These are phyloP conservation scores for Lissocephala sabroskyi DNA, from an alignment of 2,888 invertebrate species.

Conservation along the genomic window DNA sequence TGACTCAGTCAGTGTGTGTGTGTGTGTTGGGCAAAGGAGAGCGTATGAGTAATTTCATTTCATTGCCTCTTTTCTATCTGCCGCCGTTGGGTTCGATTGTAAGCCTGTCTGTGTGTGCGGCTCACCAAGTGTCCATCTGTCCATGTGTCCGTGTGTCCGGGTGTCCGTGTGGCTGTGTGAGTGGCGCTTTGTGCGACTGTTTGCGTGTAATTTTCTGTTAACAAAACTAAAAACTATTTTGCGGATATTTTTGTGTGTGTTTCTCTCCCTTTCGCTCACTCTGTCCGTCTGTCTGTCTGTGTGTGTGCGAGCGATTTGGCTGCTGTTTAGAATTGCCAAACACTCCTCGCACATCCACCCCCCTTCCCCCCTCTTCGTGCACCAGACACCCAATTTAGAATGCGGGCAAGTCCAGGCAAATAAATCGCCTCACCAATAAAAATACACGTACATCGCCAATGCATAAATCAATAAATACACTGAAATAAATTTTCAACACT, in stretches of 20 bases:
- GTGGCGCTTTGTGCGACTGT: slow-evolving; percentile 6
- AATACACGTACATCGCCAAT: slow-evolving; percentile 28
- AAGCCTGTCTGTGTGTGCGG: not conserved
- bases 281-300: slow-evolving; percentile 7
- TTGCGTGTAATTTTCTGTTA: slow-evolving; percentile 46
- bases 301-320: slow-evolving; percentile 18
- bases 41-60: slow-evolving; percentile 62
- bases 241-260: slow-evolving; percentile 31
- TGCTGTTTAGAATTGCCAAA: slow-evolving; percentile 42
- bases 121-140: not conserved
- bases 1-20: slow-evolving; percentile 17
- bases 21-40: slow-evolving; percentile 29
- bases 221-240: slow-evolving; percentile 52
- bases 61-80: too few species aligned
- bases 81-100: too few species aligned
- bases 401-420: slow-evolving; percentile 31
- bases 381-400: not conserved
- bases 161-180: slow-evolving; percentile 10
- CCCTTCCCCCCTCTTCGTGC: too few species aligned
- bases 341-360: too few species aligned
- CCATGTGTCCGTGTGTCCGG: slow-evolving; percentile 5
- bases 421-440: slow-evolving; percentile 45
- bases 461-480: slow-evolving; percentile 54
- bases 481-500: too few species aligned
- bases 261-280: not conserved